Evolutionary conservation across 2,797 vertebrate genomes (phyloP).

Genomic region (Sciurus vulgaris): DNA sequence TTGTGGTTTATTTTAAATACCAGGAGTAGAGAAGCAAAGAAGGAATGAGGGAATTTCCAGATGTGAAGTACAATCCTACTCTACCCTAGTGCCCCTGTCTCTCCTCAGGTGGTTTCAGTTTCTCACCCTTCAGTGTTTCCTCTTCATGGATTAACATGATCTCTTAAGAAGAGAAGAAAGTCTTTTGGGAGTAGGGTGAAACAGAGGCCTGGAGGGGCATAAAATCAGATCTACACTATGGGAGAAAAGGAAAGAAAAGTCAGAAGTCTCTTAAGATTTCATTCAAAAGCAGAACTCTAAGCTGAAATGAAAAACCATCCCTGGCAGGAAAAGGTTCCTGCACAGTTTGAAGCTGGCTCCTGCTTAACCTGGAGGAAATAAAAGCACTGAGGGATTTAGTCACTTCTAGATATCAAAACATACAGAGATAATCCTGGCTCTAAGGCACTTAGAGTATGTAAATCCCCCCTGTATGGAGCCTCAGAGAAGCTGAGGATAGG

Average conservation of each 20-base stretch:
- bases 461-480: neutral
- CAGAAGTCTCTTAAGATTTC: constrained; percentile 43
- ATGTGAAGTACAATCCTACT: neutral
- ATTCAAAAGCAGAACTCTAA: constrained; percentile 48
- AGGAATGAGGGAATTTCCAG: constrained; percentile 41
- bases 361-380: constrained; percentile 26
- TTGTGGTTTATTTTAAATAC: constrained; percentile 8
- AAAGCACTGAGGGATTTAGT: neutral
- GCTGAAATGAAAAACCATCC: constrained; percentile 28
- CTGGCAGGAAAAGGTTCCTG: constrained; percentile 5
- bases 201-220: neutral
- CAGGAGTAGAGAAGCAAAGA: neutral
- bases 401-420: neutral
- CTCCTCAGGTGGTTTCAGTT: neutral
- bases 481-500: neutral
- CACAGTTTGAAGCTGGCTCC: constrained; percentile 18
- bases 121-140: neutral
- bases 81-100: neutral
- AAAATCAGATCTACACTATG: neutral
- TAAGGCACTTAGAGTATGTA: neutral
- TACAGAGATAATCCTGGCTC: neutral
- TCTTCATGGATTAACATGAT: neutral
- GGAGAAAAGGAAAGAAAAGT: constrained; percentile 29
- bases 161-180: constrained; percentile 35
- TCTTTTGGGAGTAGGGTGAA: neutral